Percentiles rank a stretch among this genome's conserved stretches.
Conservation (phyloP, 2,888 invertebrate species). For the Physocephala rufipes region DNA sequence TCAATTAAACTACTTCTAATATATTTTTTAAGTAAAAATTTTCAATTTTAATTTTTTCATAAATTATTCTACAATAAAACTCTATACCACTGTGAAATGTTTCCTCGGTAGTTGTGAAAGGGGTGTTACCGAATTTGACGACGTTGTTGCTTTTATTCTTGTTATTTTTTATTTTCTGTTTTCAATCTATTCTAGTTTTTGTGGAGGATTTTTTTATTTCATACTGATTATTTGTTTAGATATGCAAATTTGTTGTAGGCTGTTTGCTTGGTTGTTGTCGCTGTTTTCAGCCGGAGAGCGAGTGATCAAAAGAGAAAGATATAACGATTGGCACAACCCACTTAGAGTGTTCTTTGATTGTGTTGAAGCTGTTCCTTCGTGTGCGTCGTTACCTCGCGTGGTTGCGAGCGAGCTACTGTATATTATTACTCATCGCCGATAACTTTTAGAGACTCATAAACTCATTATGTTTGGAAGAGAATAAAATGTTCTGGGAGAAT, state of each 20-base stretch:
- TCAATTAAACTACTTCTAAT: too few relatives aligned
- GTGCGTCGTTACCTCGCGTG: background rate
- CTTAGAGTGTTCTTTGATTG: background rate
- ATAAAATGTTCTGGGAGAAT: background rate
- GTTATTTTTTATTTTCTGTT: conserved; percentile 7
- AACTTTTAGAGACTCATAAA: background rate
- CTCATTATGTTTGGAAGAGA: background rate
- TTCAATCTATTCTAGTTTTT: background rate
- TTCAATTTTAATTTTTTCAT: background rate
- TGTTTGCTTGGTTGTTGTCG: background rate
- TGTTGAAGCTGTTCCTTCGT: background rate
- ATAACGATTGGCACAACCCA: conserved; percentile 19
- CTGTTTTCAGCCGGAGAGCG: background rate
- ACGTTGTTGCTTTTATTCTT: conserved; percentile 8
- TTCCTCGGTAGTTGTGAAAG: background rate
- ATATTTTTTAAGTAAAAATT: background rate
- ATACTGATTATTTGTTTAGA: conserved; percentile 32
- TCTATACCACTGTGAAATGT: conserved; percentile 15
- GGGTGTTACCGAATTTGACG: conserved; percentile 18
- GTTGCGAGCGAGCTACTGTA: too few relatives aligned
- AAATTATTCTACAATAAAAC: background rate
- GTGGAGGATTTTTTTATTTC: conserved; percentile 24
- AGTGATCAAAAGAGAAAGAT: background rate
- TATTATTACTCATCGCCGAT: background rate
- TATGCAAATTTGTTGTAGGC: conserved; percentile 9